These are phyloP conservation scores for Latrodectus elegans DNA, from an alignment of 2,888 invertebrate species.

Conservation along the genomic window DNA sequence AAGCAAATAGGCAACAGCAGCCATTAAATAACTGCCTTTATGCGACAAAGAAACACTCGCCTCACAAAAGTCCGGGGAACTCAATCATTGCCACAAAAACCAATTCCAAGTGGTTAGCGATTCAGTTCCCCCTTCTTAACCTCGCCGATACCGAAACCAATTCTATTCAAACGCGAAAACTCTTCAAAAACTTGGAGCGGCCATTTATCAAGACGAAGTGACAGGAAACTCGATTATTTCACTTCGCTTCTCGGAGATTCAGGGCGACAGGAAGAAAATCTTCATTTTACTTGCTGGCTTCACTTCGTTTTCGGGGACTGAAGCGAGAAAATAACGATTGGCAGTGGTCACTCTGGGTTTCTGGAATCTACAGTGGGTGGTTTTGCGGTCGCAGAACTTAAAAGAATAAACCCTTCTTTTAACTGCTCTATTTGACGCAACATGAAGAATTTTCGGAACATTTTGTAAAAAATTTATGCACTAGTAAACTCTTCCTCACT, in stretches of 20 bases:
- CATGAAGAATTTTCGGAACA: too few relatives aligned
- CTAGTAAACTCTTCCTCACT: too few relatives aligned
- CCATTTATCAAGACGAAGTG: constrained; percentile 45
- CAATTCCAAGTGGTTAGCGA: constrained; percentile 47
- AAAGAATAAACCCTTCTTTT: too few relatives aligned
- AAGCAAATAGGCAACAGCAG: too few relatives aligned
- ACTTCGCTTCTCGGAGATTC: constrained; percentile 50
- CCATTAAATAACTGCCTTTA: too few relatives aligned
- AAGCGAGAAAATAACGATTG: constrained; percentile 20
- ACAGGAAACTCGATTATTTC: constrained; percentile 60
- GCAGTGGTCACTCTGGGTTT: constrained; percentile 31
- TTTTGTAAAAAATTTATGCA: too few relatives aligned
- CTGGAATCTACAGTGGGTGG: too few relatives aligned
- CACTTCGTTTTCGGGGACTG: constrained; percentile 6
- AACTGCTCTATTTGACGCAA: too few relatives aligned
- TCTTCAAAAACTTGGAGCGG: constrained; percentile 42
- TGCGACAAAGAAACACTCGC: too few relatives aligned
- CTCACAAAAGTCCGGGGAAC: constrained; percentile 24
- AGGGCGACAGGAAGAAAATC: constrained; percentile 33
- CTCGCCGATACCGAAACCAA: constrained; percentile 41
- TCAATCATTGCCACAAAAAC: constrained; percentile 40
- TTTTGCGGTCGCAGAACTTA: background rate
- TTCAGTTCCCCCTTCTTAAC: constrained; percentile 33
- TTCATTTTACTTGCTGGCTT: constrained; percentile 16
- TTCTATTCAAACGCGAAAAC: constrained; percentile 41